Percentiles rank a stretch among this genome's conserved stretches.
Evolutionary conservation across 2,888 invertebrate species (phyloP).

Genomic region (Aleiodes leptofemur): DNA sequence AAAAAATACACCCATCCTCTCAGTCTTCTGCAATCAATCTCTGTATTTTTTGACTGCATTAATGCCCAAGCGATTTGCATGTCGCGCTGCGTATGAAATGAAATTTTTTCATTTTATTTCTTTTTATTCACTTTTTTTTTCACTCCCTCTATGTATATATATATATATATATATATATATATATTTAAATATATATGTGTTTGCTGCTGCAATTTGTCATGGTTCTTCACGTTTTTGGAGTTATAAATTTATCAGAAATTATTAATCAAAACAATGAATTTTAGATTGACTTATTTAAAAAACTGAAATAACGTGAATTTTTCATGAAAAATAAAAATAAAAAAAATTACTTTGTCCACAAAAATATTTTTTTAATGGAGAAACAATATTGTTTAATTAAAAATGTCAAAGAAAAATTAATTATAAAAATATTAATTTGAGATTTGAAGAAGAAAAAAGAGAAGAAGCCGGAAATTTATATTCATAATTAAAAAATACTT

Average conservation of each 20-base stretch:
- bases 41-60: slow-evolving; percentile 35
- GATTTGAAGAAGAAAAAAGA: too few relatives aligned
- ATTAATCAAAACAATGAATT: slow-evolving; percentile 2
- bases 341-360: too few relatives aligned
- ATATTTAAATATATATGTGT: too few relatives aligned
- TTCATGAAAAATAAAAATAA: too few relatives aligned
- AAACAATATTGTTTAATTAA: too few relatives aligned
- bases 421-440: background rate
- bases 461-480: too few relatives aligned
- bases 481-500: too few relatives aligned
- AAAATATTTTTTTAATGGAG: background rate
- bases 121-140: background rate
- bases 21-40: slow-evolving; percentile 27
- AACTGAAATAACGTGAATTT: too few relatives aligned
- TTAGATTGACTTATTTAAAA: background rate
- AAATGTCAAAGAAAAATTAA: background rate
- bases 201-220: background rate
- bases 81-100: slow-evolving; percentile 11
- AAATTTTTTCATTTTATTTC: slow-evolving; percentile 5
- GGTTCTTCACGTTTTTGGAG: slow-evolving; percentile 13
- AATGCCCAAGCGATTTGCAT: slow-evolving; percentile 34
- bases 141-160: background rate
- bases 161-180: background rate
- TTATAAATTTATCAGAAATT: slow-evolving; percentile 3
- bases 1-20: background rate